Evolutionary conservation across 2,113 vertebrate genomes (phyloP), one percentile per base, ranked within the genome.

Genomic region (Dissostichus mawsoni): DNA sequence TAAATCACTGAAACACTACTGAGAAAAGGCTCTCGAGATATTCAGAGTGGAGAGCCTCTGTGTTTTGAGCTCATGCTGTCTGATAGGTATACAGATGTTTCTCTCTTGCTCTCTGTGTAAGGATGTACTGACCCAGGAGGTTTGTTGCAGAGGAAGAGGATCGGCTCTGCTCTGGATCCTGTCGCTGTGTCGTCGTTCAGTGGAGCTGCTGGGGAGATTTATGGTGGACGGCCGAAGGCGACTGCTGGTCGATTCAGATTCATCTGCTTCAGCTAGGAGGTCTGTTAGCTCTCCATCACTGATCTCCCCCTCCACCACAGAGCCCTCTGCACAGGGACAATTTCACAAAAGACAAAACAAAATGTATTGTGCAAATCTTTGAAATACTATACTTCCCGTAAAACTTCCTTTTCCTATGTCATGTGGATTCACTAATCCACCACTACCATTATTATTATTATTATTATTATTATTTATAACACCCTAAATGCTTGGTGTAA

Each of bases 201-300:
- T 11, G n/a, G 69, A 70, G 77, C 62, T 9, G 51, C 73, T 5
- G 45, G 69, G 56, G 4, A 55, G 65, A 36, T 45, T 76, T 1
- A 53, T 0, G 5, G 86, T 85, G 55, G 86, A 90, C 3, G 80
- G 58, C 7, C 89, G 82, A 41, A 92, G 90, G 9, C 87, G 81
- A 69, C 83, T 74, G 73, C 84, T 78, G n/a, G 76, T 76, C 0
- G 77, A 64, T 1, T 76, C 20, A 3, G 66, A 10, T 59, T 65
- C 73, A 33, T 83, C 81, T 2, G 48, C 82, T 41, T 92, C 89
- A 25, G 83, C 74, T 0, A 92, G 58, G 11, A 92, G 82, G 62
- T 89, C 85, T 11, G 57, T 71, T 9, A 93, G 51, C 65, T 93
- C 91, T 58, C 69, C 87, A 18, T 91, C 90, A 41, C 87, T 86